Base-by-base conservation (phyloP, 1,140 invertebrate genomes). In the Dryas iulia region DNA sequence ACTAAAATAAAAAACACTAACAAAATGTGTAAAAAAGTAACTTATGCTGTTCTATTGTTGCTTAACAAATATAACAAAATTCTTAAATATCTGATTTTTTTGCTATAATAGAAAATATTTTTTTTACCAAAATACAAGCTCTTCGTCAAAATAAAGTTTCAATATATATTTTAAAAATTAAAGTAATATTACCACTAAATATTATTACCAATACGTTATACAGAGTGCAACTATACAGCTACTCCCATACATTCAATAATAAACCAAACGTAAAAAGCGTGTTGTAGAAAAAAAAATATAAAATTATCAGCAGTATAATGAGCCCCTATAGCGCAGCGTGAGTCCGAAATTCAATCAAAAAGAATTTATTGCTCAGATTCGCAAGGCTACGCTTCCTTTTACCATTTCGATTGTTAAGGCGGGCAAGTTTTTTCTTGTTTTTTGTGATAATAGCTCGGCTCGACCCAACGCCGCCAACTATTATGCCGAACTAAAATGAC, bases 301-400 rank as follows among this genome's bases (percentile, higher is more conserved):
- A 86, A 87, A 89, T 85, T 81, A 85, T 83, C 66, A 76, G 28
- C 69, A 83, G 66, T 80, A 91, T 90, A 91, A 91, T 91, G 84
- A 86, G 84, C 89, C 89, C 89, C 78, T 86, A 90, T 91, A 76
- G 75, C 87, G 14, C 87, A 89, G 89, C 87, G 82, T 86, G 87
- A 81, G 89, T 87, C 86, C 89, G 80, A 90, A 89, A 89, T 86
- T 87, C 86, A 83, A 90, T 91, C 89, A 89, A 89, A 82, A 84
- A 82, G 76, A 89, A 90, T 91, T 91, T 91, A 91, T 91, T 91
- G 83, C 76, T 83, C 81, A 85, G 77, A 90, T 91, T 91, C 82
- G 87, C 87, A 84, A 86, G 85, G 81, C 79, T 79, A 82, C 82
- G 83, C 79, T 84, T 83, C 85, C 79, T 84, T 89, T 89, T 82